Base-by-base conservation (phyloP, 2,113 vertebrate species). In the Tricholaema leucomelas region DNA sequence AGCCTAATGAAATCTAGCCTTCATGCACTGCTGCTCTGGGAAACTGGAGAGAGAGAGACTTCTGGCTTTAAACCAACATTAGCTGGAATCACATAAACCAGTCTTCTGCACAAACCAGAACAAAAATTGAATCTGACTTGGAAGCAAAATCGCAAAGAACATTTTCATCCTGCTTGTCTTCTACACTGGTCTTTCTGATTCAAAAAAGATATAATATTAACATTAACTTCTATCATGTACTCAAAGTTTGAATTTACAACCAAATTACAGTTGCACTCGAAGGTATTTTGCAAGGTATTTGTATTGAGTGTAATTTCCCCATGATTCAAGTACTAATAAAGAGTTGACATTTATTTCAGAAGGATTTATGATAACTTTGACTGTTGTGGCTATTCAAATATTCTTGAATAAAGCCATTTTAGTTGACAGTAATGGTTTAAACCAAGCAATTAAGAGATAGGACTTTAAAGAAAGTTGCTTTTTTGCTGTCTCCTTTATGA, bases 251-350 rank as follows among this genome's bases (percentile, higher is more conserved):
- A 70, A 25, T n/a, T 75, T 58, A 20, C 10, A 64, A 28, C 27
- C 28, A 44, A 44, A 19, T 80, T 70, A 11, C 4, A 3, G 16
- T 18, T 55, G 27, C 16, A 52, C 10, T 18, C 20, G 35, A 67
- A 59, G 15, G 44, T 52, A 20, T 50, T 59, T 75, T 59, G 30
- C 30, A 75, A 23, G 3, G 15, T 91, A 52, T 21, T 87, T 95
- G 96, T 95, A 92, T 92, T 92, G 85, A 52, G 73, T 66, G 79
- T 86, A 87, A 96, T 96, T 93, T 91, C 40, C 77, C 69, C 10
- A 10, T 76, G 63, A 94, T 88, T 95, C 83, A 84, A 88, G 42
- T 92, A 89, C 73, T 87, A 93, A 61, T 54, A 87, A 91, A 73
- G 52, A 23, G 33, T 91, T 94, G 81, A 73, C 42, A 18, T 86